phyloP scores from a whole-genome alignment of 2,888 invertebrate genomes.

The Leptopterna dolabrata region DNA sequence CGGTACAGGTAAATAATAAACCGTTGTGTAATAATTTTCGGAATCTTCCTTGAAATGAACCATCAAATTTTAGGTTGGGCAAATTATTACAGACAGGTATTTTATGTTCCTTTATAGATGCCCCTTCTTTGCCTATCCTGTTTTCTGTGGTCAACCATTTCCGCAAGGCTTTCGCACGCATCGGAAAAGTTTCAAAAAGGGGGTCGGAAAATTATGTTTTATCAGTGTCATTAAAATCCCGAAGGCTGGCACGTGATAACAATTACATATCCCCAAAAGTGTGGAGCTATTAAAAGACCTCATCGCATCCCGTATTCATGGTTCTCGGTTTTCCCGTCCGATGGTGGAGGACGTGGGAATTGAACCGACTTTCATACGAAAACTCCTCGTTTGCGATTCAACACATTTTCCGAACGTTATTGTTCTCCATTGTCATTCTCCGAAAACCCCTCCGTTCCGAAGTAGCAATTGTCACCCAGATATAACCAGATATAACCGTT shows the following conservation, averaged over 20 bases:
- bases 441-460: neutral
- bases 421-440: neutral
- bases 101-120: too few species aligned
- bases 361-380: neutral
- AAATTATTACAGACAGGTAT: too few species aligned
- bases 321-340: neutral
- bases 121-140: too few species aligned
- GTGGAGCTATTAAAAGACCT: neutral
- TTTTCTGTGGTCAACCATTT: too few species aligned
- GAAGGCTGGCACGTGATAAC: neutral
- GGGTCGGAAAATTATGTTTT: neutral
- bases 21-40: too few species aligned
- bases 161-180: neutral
- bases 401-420: neutral
- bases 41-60: too few species aligned
- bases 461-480: neutral
- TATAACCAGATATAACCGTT: neutral
- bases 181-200: neutral
- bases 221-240: neutral
- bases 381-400: neutral
- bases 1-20: too few species aligned
- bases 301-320: neutral
- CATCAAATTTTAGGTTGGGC: too few species aligned
- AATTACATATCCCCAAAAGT: neutral
- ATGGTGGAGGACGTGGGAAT: neutral